Percentiles rank a stretch among this genome's conserved stretches.
phyloP scores from a whole-genome alignment of 2,797 vertebrate species.

The Tokudaia muenninki region DNA sequence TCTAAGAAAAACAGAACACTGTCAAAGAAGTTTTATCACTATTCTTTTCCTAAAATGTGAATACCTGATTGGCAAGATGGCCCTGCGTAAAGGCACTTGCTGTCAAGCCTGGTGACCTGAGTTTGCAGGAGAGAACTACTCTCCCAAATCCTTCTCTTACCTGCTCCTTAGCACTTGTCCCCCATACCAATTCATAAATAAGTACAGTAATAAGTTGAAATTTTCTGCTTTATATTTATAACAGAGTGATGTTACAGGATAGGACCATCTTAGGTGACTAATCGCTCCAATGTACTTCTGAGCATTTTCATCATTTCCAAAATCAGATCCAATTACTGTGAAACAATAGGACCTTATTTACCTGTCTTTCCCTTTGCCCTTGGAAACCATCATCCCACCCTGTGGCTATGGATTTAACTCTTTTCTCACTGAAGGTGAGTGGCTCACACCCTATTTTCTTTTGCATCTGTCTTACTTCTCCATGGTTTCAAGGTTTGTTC shows the following conservation, averaged over 20 bases:
- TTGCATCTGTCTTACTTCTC: not conserved
- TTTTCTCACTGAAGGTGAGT: not conserved
- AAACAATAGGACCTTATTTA: not conserved
- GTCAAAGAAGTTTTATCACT: not conserved
- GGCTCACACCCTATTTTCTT: not conserved
- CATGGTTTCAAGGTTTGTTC: not conserved
- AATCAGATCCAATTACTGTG: not conserved
- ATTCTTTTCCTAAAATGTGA: not conserved
- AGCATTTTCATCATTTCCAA: conserved; percentile 29
- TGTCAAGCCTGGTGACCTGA: not conserved
- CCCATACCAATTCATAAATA: not conserved
- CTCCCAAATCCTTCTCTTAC: not conserved
- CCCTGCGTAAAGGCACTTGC: not conserved
- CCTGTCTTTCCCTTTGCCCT: not conserved
- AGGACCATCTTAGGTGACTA: not conserved
- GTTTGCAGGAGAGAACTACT: not conserved
- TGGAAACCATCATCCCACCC: not conserved
- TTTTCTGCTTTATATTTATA: not conserved
- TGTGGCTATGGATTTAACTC: not conserved
- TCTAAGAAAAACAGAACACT: not conserved
- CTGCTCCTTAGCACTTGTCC: not conserved
- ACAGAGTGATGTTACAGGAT: not conserved
- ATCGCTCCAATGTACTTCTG: not conserved
- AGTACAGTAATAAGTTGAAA: not conserved
- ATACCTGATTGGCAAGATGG: not conserved